These are phyloP conservation scores for Cecropterus lyciades DNA, from an alignment of 1,140 invertebrate species.

Conservation along the genomic window DNA sequence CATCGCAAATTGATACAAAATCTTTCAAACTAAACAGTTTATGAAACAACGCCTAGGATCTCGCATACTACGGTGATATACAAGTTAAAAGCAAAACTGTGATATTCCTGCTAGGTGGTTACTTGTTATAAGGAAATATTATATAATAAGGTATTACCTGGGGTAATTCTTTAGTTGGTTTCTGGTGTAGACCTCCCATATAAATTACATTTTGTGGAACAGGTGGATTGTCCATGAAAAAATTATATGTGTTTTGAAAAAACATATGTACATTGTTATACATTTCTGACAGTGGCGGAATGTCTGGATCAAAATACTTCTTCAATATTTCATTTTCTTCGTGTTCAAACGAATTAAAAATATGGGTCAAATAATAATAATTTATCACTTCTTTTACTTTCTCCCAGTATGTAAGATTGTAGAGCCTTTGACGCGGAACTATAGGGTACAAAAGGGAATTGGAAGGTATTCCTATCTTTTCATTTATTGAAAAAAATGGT, in stretches of 20 bases:
- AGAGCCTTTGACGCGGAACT: constrained; percentile 18
- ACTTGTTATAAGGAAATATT: no score
- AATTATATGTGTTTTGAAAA: constrained; percentile 79
- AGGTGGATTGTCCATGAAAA: constrained; percentile 69
- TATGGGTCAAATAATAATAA: constrained; percentile 10
- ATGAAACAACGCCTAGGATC: no score
- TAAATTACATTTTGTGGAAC: constrained; percentile 73
- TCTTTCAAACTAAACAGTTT: no score
- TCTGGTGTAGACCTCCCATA: constrained; percentile 80
- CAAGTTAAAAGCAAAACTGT: no score
- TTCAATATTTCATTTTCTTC: constrained; percentile 38
- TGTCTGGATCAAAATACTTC: constrained; percentile 56
- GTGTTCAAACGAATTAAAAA: constrained; percentile 9
- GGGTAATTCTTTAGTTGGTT: constrained; percentile 54
- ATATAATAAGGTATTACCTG: no score
- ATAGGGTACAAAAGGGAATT: constrained; percentile 43
- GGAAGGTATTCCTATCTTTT: constrained; percentile 35
- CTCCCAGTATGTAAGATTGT: constrained; percentile 48
- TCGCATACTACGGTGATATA: no score
- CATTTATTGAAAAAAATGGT: constrained; percentile 31
- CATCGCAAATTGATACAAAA: no score
- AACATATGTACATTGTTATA: constrained; percentile 64
- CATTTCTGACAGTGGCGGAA: constrained; percentile 48
- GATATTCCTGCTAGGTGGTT: no score
- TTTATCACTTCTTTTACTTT: constrained; percentile 52